Evolutionary conservation across 2,888 invertebrate species (phyloP).

Genomic region (Timandra comae): DNA sequence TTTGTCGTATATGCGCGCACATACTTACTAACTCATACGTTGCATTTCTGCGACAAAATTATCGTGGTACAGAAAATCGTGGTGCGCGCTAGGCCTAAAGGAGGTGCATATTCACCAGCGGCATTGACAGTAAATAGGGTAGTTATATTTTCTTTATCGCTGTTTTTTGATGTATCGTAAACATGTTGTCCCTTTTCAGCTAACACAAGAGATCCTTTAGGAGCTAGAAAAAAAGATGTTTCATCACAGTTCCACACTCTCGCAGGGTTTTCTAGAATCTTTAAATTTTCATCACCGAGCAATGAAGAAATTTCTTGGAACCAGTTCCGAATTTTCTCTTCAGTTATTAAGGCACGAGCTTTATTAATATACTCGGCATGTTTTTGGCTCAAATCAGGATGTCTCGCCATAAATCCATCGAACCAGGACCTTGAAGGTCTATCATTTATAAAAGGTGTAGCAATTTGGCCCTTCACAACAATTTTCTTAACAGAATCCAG

Average conservation of each 20-base stretch:
- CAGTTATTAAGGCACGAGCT: slow-evolving; percentile 21
- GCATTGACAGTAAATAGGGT: slow-evolving; percentile 6
- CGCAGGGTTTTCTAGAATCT: neutral
- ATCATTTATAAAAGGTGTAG: slow-evolving; percentile 21
- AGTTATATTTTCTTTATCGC: slow-evolving; percentile 9
- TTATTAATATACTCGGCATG: slow-evolving; percentile 23
- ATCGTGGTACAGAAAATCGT: no score
- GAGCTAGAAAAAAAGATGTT: slow-evolving; percentile 9
- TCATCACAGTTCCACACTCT: slow-evolving; percentile 12
- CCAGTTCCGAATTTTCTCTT: slow-evolving; percentile 15
- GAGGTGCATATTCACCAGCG: slow-evolving; percentile 15
- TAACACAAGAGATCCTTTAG: slow-evolving; percentile 14
- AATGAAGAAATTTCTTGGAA: neutral
- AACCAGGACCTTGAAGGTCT: slow-evolving; percentile 1
- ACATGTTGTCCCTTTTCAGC: slow-evolving; percentile 14
- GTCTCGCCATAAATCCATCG: no score
- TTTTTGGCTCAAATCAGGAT: slow-evolving; percentile 21
- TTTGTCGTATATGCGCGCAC: no score
- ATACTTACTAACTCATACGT: no score
- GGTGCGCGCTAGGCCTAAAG: no score
- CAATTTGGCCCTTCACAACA: slow-evolving; percentile 14
- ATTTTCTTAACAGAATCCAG: slow-evolving; percentile 23
- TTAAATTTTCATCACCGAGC: slow-evolving; percentile 5
- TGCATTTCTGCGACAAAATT: no score
- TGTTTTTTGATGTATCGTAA: slow-evolving; percentile 9